These are phyloP conservation scores for Chrysemys picta DNA, from an alignment of 2,113 vertebrate genomes.

Conservation along the genomic window DNA sequence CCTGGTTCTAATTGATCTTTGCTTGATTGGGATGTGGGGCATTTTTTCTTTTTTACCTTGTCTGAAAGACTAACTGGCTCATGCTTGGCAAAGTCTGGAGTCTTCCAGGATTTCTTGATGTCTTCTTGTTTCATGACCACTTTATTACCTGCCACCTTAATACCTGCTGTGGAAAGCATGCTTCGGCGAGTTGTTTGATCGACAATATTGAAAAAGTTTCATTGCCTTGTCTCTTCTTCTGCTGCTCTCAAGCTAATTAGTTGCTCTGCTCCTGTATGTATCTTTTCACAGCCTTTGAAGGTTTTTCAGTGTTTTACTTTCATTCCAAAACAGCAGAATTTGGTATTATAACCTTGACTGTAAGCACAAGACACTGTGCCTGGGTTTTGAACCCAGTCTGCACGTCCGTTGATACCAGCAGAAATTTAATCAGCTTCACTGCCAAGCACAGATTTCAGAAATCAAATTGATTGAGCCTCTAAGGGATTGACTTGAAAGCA, in stretches of 20 bases:
- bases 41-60: neutral
- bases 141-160: neutral
- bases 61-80: neutral
- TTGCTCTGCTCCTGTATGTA: neutral
- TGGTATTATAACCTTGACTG: neutral
- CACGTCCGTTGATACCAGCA: neutral
- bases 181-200: neutral
- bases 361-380: constrained; percentile 15
- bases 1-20: neutral
- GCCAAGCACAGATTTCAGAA: constrained; percentile 51
- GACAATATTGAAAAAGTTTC: rapidly evolving
- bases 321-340: constrained; percentile 13
- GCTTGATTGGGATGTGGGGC: neutral
- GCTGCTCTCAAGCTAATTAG: neutral
- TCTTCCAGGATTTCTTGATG: neutral
- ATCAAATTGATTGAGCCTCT: constrained; percentile 60
- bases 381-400: constrained; percentile 19
- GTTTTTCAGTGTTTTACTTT: neutral
- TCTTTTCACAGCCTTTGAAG: neutral
- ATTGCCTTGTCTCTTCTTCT: neutral
- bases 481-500: constrained; percentile 57
- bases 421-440: constrained; percentile 55
- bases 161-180: neutral
- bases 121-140: neutral
- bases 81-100: neutral